A percentile compares a stretch with the other conserved stretches of the same genome.
phyloP scores from a whole-genome alignment of 2,113 vertebrate species.

The Furnarius figulus region DNA sequence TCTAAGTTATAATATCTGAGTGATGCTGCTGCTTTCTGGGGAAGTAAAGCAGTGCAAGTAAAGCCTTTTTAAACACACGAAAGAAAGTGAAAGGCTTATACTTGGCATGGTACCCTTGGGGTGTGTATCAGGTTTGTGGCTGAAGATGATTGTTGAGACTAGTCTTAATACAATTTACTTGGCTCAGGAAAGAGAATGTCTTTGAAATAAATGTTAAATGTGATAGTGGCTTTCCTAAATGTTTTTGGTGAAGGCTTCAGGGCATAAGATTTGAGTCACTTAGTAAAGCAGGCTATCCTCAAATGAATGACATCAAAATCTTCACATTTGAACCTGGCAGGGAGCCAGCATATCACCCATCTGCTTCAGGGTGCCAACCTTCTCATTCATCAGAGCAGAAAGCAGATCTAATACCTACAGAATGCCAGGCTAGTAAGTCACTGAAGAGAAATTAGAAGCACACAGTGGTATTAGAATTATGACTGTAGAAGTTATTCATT shows the following conservation, averaged over 20 bases:
- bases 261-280: not conserved
- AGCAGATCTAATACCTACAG: not conserved
- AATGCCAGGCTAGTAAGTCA: not conserved
- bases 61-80: not conserved
- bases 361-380: not conserved
- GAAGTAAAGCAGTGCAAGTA: not conserved
- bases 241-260: not conserved
- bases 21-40: not conserved
- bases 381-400: not conserved
- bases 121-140: not conserved
- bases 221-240: not conserved
- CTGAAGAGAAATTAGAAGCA: not conserved
- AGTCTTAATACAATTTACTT: constrained; percentile 15
- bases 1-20: not conserved
- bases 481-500: not conserved
- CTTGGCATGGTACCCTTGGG: not conserved
- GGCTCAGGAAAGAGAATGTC: not conserved
- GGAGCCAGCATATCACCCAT: not conserved
- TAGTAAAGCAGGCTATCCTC: not conserved
- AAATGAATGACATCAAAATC: not conserved
- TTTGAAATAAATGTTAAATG: constrained; percentile 1
- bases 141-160: not conserved
- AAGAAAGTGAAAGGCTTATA: not conserved
- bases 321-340: not conserved
- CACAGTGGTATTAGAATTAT: not conserved